Percentiles rank a stretch among this genome's conserved stretches.
phyloP scores from a whole-genome alignment of 2,797 vertebrate genomes.

The Lepus townsendii region DNA sequence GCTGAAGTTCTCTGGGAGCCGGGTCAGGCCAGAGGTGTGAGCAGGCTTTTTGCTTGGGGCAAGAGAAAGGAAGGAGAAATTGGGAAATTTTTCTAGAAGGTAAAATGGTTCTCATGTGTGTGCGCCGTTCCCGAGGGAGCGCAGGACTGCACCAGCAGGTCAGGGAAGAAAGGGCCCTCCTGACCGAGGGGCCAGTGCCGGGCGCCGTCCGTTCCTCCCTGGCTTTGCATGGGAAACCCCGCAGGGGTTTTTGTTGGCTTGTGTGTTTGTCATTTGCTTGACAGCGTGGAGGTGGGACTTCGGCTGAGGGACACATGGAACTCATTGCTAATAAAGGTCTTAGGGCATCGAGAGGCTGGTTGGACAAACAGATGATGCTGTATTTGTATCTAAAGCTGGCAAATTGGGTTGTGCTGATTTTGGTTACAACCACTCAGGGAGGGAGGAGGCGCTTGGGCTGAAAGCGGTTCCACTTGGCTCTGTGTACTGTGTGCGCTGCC shows the following conservation, averaged over 20 bases:
- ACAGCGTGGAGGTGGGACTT: neutral
- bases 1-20: neutral
- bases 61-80: neutral
- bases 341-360: neutral
- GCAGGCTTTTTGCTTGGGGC: neutral
- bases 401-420: neutral
- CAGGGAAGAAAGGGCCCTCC: neutral
- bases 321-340: neutral
- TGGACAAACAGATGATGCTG: neutral
- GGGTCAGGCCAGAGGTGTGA: neutral
- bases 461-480: neutral
- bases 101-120: constrained; percentile 23
- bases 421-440: neutral
- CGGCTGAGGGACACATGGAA: constrained; percentile 16
- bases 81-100: constrained; percentile 11
- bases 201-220: neutral
- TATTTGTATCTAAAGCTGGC: neutral
- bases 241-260: neutral
- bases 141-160: neutral
- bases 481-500: fast-evolving
- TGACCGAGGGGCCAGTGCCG: neutral
- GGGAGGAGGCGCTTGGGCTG: neutral
- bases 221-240: neutral
- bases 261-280: constrained; percentile 7
- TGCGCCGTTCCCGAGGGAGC: neutral